Conservation (phyloP, 2,888 invertebrate genomes). For the Schizotus pectinicornis region DNA sequence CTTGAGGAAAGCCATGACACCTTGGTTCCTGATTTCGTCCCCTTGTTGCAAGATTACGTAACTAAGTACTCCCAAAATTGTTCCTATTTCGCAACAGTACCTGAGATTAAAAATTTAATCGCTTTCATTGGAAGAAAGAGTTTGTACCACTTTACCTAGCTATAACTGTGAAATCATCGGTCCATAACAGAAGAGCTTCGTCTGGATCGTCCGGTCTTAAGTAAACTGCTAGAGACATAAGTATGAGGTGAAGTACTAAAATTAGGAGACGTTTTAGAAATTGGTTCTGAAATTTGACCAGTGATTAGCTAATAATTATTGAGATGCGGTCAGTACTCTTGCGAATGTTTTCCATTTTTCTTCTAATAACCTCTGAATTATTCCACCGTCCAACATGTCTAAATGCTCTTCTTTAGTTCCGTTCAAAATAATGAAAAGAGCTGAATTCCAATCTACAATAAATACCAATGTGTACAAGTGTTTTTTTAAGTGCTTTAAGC, state of each 20-base stretch:
- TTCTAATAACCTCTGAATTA: conserved; percentile 93
- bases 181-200: conserved; percentile 62
- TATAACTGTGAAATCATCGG: conserved; percentile 62
- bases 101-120: conserved; percentile 50
- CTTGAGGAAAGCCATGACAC: conserved; percentile 85
- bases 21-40: conserved; percentile 94
- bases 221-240: conserved; percentile 90
- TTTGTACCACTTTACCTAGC: conserved; percentile 50
- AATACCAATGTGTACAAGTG: no score
- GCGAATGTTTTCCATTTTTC: conserved; percentile 99
- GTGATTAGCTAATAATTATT: conserved; percentile 2
- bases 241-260: conserved; percentile 83
- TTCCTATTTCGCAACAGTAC: conserved; percentile 82
- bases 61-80: conserved; percentile 83
- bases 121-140: no score
- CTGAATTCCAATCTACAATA: conserved; percentile 95
- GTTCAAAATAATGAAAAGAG: conserved; percentile 95
- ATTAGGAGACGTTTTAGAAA: conserved; percentile 91
- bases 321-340: conserved; percentile 59
- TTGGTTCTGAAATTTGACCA: conserved; percentile 72
- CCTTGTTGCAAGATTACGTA: conserved; percentile 92
- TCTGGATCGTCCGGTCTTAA: conserved; percentile 76
- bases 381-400: conserved; percentile 98
- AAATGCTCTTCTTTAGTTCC: conserved; percentile 97
- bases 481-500: no score